Evolutionary conservation across 2,113 vertebrate genomes (phyloP), one percentile per base, ranked within the genome.

Genomic region (Hippocampus mohnikei): DNA sequence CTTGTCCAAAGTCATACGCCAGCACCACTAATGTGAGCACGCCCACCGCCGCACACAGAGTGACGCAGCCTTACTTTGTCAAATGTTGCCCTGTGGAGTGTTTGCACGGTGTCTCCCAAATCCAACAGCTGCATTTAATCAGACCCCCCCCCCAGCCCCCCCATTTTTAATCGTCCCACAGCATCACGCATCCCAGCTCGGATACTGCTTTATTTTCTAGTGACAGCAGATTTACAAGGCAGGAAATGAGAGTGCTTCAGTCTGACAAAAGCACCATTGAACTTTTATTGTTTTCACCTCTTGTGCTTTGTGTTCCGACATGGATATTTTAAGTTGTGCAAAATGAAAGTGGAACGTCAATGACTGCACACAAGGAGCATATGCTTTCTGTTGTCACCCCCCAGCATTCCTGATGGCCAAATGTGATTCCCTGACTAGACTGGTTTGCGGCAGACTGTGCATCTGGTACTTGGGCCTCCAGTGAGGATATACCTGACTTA

Each of bases 81-180:
- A 67, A 76, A 68, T 42, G 60, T 71, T 41, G 71, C 73, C 21
- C 67, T 60, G 85, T 81, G 69, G 82, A 66, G 82, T 76, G 79
- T 74, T 80, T 66, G 72, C 53, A 6, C 62, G n/a, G 40, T 74
- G 72, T 79, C 77, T 78, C 75, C 61, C 4, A 60, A 62, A 75
- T 66, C 66, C 72, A 82, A 77, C 84, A 84, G 75, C 84, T 81
- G 82, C 82, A 77, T 87, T 87, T 88, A 88, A 89, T 90, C 87
- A 86, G 0, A 68, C 27, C 80, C 8, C 40, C 40, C 40, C 40
- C 40, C 40, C 40, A 5, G 2, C 13, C 44, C 44, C 15, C 44
- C 70, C 68, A 61, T 56, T 77, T 83, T 71, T 67, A 81, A 84
- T 87, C 84, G 74, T 82, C 80, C 78, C 59, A 21, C 71, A 3